A percentile compares a stretch with the other conserved stretches of the same genome.
Conservation (phyloP, 2,888 invertebrate species). For the Ectemnius continuus region DNA sequence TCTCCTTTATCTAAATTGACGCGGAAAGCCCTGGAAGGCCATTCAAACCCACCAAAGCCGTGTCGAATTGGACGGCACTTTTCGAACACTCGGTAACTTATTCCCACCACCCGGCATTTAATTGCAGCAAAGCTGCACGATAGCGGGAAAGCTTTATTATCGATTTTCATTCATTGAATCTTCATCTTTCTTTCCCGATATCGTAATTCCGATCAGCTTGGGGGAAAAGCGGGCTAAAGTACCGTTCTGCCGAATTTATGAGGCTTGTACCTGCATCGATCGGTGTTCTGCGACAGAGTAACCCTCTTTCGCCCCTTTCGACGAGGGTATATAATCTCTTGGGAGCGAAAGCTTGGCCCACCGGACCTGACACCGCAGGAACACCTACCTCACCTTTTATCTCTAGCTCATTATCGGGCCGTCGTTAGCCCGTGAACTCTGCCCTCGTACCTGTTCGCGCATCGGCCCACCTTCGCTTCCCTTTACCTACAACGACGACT, state of each 20-base stretch:
- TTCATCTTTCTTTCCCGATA: no score
- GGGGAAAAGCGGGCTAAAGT: neutral
- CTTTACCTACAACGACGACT: slow-evolving; percentile 48
- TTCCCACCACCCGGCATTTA: no score
- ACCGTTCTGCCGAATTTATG: neutral
- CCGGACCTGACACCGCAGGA: slow-evolving; percentile 43
- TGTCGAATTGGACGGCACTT: no score
- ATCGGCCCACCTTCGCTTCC: slow-evolving; percentile 49
- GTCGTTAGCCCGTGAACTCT: slow-evolving; percentile 56
- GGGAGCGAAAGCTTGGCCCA: slow-evolving; percentile 20
- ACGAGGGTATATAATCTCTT: slow-evolving; percentile 17
- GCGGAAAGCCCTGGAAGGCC: neutral
- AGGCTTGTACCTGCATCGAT: slow-evolving; percentile 11
- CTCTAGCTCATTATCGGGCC: slow-evolving; percentile 58
- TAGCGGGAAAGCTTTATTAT: no score
- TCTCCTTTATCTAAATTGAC: slow-evolving; percentile 41
- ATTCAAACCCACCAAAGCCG: neutral
- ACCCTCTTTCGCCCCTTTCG: slow-evolving; percentile 11
- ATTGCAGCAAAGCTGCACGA: no score
- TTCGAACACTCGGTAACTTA: no score
- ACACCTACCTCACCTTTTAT: slow-evolving; percentile 52
- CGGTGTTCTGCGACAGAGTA: slow-evolving; percentile 3
- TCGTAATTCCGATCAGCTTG: no score
- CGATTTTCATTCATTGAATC: no score
- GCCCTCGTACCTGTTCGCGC: slow-evolving; percentile 49